phyloP scores from a whole-genome alignment of 2,797 vertebrate species.

The Typhlichthys subterraneus region DNA sequence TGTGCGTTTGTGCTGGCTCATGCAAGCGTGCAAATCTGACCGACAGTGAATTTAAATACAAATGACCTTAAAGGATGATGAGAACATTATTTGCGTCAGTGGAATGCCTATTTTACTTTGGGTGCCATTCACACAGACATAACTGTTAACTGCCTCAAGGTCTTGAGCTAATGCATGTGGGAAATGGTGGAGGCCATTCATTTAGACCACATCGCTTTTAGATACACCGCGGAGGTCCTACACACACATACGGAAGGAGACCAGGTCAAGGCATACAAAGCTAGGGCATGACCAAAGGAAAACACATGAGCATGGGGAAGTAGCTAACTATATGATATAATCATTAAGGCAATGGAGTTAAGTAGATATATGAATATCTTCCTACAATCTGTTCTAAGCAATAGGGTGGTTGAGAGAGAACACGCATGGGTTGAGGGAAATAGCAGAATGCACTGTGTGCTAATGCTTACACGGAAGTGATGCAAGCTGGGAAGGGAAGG shows the following conservation, averaged over 20 bases:
- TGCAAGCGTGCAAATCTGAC: not conserved
- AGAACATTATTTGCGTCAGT: constrained; percentile 25
- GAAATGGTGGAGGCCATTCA: constrained; percentile 34
- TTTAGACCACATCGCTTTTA: constrained; percentile 6
- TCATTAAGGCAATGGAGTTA: constrained; percentile 16
- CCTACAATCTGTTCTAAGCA: not conserved
- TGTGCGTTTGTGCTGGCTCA: constrained; percentile 19
- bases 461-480: constrained; percentile 31
- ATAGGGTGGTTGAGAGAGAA: not conserved
- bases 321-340: constrained; percentile 37
- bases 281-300: constrained; percentile 42
- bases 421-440: constrained; percentile 8
- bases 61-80: constrained; percentile 11
- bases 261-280: constrained; percentile 55
- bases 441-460: not conserved
- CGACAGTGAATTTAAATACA: constrained; percentile 26
- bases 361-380: no score
- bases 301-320: constrained; percentile 37
- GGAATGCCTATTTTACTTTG: constrained; percentile 18
- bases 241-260: constrained; percentile 42
- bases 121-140: constrained; percentile 6
- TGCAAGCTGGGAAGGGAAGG: constrained; percentile 32
- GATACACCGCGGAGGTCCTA: not conserved
- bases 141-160: constrained; percentile 8
- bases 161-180: not conserved